Evolutionary conservation across 2,797 vertebrate species (phyloP).

Genomic region (Margarornis squamiger): DNA sequence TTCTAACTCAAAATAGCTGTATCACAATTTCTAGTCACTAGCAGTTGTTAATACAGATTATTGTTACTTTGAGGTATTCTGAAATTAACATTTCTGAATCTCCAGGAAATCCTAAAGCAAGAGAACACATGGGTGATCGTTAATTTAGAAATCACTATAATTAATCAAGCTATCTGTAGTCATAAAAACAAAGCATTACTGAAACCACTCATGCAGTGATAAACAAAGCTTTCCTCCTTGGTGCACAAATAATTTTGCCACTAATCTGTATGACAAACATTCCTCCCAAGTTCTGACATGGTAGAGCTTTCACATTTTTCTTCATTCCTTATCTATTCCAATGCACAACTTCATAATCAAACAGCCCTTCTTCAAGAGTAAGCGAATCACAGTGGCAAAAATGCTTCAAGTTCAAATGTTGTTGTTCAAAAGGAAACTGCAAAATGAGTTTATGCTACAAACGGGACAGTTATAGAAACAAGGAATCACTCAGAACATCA

Average conservation of each 20-base stretch:
- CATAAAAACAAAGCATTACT: neutral
- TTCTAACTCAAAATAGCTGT: neutral
- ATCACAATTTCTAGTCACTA: neutral
- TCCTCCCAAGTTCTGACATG: neutral
- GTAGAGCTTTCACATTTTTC: neutral
- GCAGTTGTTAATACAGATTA: neutral
- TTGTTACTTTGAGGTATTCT: neutral
- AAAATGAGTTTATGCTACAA: neutral
- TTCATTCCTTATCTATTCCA: neutral
- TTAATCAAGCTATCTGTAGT: neutral
- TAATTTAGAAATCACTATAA: neutral
- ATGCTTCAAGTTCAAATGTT: neutral
- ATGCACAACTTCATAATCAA: neutral
- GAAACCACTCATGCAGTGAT: neutral
- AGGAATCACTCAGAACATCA: neutral
- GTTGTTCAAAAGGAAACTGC: neutral
- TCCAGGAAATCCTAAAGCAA: neutral
- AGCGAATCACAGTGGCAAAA: neutral
- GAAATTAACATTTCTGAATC: neutral
- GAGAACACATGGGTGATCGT: neutral
- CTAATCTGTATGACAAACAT: neutral
- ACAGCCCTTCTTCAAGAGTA: neutral
- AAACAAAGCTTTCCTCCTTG: neutral
- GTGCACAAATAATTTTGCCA: neutral
- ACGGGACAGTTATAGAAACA: neutral